phyloP scores from a whole-genome alignment of 1,140 invertebrate genomes.

The Panagrolaimus sp. region DNA sequence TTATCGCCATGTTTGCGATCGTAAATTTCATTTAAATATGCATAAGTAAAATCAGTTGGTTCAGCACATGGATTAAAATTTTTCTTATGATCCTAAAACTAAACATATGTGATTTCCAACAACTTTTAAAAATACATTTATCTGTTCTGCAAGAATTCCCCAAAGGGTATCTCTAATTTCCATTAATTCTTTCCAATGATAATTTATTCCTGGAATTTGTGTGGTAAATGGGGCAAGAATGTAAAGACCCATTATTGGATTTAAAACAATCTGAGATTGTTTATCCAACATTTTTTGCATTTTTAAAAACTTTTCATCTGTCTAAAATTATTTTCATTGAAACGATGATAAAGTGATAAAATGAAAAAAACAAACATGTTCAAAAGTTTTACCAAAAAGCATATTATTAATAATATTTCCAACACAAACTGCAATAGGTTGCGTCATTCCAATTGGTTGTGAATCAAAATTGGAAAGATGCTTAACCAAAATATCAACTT shows the following conservation, averaged over 20 bases:
- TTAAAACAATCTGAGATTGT: slow-evolving; percentile 50
- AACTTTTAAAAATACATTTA: slow-evolving; percentile 35
- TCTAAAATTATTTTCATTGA: slow-evolving; percentile 25
- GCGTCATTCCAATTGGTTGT: slow-evolving; percentile 24
- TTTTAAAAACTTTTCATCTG: slow-evolving; percentile 38
- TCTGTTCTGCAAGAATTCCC: slow-evolving; percentile 47
- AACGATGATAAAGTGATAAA: background rate
- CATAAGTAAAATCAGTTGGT: slow-evolving; percentile 53
- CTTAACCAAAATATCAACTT: slow-evolving; percentile 41
- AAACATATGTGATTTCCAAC: slow-evolving; percentile 27
- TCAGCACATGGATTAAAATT: slow-evolving; percentile 25
- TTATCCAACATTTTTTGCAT: slow-evolving; percentile 49
- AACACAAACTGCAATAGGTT: slow-evolving; percentile 51
- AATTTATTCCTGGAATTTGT: slow-evolving; percentile 49
- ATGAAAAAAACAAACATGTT: slow-evolving; percentile 38
- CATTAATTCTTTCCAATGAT: slow-evolving; percentile 45
- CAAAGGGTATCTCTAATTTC: slow-evolving; percentile 46
- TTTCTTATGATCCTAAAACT: slow-evolving; percentile 32
- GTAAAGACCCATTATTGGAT: slow-evolving; percentile 55
- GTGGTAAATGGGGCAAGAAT: slow-evolving; percentile 45
- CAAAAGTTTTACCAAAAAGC: slow-evolving; percentile 52
- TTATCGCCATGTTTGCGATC: slow-evolving; percentile 30
- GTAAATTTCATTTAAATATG: slow-evolving; percentile 55
- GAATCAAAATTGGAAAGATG: slow-evolving; percentile 13
- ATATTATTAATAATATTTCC: slow-evolving; percentile 59